Percentiles rank a stretch among this genome's conserved stretches.
Evolutionary conservation across 2,113 vertebrate species (phyloP).

Genomic region (Cyanocitta stelleri): DNA sequence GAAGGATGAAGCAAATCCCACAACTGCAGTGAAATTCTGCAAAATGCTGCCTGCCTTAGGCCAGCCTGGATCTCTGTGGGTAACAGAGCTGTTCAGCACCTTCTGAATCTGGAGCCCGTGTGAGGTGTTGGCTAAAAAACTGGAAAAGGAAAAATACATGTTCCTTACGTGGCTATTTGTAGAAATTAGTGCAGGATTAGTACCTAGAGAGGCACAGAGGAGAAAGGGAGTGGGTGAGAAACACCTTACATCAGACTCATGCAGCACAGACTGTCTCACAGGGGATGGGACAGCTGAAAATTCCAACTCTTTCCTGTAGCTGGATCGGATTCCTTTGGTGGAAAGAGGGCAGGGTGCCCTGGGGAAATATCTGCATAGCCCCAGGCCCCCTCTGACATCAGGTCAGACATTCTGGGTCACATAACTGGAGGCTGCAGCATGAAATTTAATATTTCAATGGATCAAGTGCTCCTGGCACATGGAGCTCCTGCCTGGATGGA

Average conservation of each 20-base stretch:
- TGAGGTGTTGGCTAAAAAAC: not conserved
- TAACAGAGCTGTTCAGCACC: not conserved
- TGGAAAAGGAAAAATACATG: not conserved
- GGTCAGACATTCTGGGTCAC: slow-evolving; percentile 65
- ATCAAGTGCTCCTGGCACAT: slow-evolving; percentile 32
- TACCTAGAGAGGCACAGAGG: not conserved
- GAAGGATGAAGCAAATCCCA: not conserved
- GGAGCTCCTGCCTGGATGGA: slow-evolving; percentile 5
- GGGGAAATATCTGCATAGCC: slow-evolving; percentile 31
- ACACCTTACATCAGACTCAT: not conserved
- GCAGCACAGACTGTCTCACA: slow-evolving; percentile 1
- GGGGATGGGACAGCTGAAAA: slow-evolving; percentile 66
- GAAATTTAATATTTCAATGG: slow-evolving; percentile 56
- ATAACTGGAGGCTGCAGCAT: slow-evolving; percentile 43
- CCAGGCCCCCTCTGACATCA: slow-evolving; percentile 34
- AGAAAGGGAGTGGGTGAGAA: not conserved
- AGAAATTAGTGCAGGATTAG: not conserved
- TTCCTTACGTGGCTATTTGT: not conserved
- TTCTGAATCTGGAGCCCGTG: not conserved
- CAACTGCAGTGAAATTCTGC: not conserved
- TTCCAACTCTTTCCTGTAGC: slow-evolving; percentile 54
- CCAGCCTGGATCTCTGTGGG: not conserved
- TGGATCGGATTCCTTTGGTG: slow-evolving; percentile 56
- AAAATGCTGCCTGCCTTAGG: not conserved
- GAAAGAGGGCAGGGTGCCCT: slow-evolving; percentile 32